Evolutionary conservation across 2,888 invertebrate genomes (phyloP).

Genomic region (Brachylomia viminalis): DNA sequence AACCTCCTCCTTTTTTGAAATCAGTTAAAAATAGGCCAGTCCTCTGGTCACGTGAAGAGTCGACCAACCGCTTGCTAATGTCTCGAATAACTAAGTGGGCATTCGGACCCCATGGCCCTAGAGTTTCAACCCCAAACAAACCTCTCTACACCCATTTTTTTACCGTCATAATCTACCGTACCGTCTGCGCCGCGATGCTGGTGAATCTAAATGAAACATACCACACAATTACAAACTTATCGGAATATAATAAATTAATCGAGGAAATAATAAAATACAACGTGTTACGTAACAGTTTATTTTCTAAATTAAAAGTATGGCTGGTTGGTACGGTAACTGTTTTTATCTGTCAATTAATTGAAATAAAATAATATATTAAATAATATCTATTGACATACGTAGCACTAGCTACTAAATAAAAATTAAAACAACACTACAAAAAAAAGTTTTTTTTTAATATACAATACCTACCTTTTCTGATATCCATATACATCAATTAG

Average conservation of each 20-base stretch:
- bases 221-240: not conserved
- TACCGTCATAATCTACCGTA: too few relatives aligned
- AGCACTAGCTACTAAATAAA: not conserved
- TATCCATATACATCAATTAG: not conserved
- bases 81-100: too few relatives aligned
- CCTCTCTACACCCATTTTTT: too few relatives aligned
- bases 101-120: too few relatives aligned
- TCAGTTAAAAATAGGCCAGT: too few relatives aligned
- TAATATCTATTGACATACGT: not conserved
- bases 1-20: too few relatives aligned
- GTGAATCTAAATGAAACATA: not conserved
- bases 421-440: not conserved
- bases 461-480: not conserved
- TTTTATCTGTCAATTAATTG: not conserved
- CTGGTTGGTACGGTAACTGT: not conserved
- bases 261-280: constrained; percentile 22
- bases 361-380: constrained; percentile 1
- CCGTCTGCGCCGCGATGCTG: too few relatives aligned
- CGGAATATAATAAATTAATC: not conserved
- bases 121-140: too few relatives aligned
- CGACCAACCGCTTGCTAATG: too few relatives aligned
- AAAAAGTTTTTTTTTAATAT: not conserved
- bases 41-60: too few relatives aligned
- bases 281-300: constrained; percentile 33
- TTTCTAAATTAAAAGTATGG: constrained; percentile 8